Percentiles rank a stretch among this genome's conserved stretches.
Evolutionary conservation across 2,113 vertebrate genomes (phyloP).

Genomic region (Columba janthina): DNA sequence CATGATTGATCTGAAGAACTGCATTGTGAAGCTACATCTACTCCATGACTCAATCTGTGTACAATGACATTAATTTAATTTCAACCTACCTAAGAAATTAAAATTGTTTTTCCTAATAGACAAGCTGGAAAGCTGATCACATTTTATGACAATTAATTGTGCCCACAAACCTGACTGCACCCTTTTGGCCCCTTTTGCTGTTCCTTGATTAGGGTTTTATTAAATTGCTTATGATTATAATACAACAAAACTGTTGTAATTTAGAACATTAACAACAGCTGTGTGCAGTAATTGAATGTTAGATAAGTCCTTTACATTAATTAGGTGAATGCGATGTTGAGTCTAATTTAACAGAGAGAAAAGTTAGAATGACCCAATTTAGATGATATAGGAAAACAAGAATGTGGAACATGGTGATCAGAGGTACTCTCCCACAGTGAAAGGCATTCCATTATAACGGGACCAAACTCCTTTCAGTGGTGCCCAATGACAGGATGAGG

Average conservation of each 20-base stretch:
- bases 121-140: not conserved
- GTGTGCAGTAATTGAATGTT: not conserved
- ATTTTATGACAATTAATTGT: not conserved
- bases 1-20: not conserved
- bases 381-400: not conserved
- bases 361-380: not conserved
- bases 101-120: not conserved
- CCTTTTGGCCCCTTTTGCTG: not conserved
- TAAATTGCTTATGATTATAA: not conserved
- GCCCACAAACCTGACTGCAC: not conserved
- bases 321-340: not conserved
- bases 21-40: not conserved
- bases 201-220: not conserved
- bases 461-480: no score
- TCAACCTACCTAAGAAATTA: not conserved
- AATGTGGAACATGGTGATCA: not conserved
- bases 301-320: not conserved
- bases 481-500: no score
- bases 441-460: not conserved
- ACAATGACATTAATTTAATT: not conserved
- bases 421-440: not conserved
- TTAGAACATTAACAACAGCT: not conserved
- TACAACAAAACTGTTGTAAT: not conserved
- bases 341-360: not conserved
- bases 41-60: not conserved